These are phyloP conservation scores for Oscheius sp. DNA, from an alignment of 2,888 invertebrate species.

Conservation along the genomic window DNA sequence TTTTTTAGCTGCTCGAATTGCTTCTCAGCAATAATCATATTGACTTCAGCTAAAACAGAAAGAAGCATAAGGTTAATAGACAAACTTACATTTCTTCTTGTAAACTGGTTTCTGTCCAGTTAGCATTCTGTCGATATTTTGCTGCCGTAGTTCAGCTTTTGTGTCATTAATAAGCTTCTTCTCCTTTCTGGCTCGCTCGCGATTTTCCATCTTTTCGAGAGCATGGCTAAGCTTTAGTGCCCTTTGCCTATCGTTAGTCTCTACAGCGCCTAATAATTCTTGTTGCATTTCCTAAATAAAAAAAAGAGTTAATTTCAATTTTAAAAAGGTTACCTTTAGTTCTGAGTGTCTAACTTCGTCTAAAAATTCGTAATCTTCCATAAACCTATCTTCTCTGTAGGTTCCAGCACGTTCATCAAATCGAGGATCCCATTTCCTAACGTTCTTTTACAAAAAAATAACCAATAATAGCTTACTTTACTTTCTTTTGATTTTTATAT, in stretches of 20 bases:
- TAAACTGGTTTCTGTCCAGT: conserved; percentile 54
- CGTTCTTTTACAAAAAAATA: neutral
- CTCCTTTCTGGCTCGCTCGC: conserved; percentile 38
- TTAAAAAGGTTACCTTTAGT: conserved; percentile 51
- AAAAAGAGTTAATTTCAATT: too few species aligned
- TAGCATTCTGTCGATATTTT: conserved; percentile 64
- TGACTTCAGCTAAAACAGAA: conserved; percentile 44
- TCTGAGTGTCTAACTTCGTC: conserved; percentile 57
- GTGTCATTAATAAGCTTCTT: conserved; percentile 50
- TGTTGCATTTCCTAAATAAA: conserved; percentile 34
- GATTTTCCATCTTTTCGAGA: conserved; percentile 28
- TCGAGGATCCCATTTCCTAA: conserved; percentile 61
- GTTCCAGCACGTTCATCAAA: conserved; percentile 61
- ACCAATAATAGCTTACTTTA: conserved; percentile 2
- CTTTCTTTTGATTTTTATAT: conserved; percentile 24
- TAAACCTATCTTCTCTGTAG: conserved; percentile 58
- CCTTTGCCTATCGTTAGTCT: too few species aligned
- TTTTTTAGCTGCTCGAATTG: conserved; percentile 55
- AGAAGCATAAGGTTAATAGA: neutral
- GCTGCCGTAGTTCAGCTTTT: conserved; percentile 30
- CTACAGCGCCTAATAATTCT: neutral
- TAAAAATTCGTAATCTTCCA: conserved; percentile 63
- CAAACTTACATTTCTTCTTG: conserved; percentile 44
- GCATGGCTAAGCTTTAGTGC: too few species aligned
- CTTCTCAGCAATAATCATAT: conserved; percentile 51